Base-by-base conservation (phyloP, 2,113 vertebrate species). In the Tringa solitaria region DNA sequence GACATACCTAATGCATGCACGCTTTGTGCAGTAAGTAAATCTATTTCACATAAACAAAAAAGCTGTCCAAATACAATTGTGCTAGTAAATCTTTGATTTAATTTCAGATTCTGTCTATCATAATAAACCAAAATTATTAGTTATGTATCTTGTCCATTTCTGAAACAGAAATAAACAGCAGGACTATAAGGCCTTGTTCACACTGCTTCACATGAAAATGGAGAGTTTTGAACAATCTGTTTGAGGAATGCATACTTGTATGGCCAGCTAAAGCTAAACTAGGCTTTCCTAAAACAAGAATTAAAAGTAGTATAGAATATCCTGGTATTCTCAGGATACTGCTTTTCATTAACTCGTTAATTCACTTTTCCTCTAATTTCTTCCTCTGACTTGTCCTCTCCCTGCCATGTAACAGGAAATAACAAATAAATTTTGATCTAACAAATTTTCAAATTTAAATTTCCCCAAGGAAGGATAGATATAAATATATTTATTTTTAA, bases 1-100 rank as follows among this genome's bases (percentile, higher is more conserved):
- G 53, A 39, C 32, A 50, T 2, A 53, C 2, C 2, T 57, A 81
- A 77, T 0, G 3, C 0, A 0, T 70, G 20, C 15, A 65, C 23
- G 39, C 13, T 72, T 89, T 4, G 6, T 57, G 22, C 13, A 61
- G 9, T 28, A 45, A 63, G 14, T 68, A 63, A 33, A 67, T 50
- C 67, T 33, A 54, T 46, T 88, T 68, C 28, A n/a, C 6, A 39
- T 26, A 85, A 73, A 56, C 16, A 89, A 83, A 79, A 79, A 87
- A 43, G 3, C 6, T 51, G 14, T 59, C 61, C 14, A 51, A 11
- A 35, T 75, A 45, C 3, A 73, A 48, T 60, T 80, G 18, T 39
- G 26, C 43, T 43, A 51, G 21, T 53, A 57, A 80, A n/a, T 27
- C 21, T 57, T 84, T 13, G 5, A 82, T 75, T 88, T 59, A 77